Evolutionary conservation across 2,888 invertebrate species (phyloP).

Genomic region (Blastobasis lacticolella): DNA sequence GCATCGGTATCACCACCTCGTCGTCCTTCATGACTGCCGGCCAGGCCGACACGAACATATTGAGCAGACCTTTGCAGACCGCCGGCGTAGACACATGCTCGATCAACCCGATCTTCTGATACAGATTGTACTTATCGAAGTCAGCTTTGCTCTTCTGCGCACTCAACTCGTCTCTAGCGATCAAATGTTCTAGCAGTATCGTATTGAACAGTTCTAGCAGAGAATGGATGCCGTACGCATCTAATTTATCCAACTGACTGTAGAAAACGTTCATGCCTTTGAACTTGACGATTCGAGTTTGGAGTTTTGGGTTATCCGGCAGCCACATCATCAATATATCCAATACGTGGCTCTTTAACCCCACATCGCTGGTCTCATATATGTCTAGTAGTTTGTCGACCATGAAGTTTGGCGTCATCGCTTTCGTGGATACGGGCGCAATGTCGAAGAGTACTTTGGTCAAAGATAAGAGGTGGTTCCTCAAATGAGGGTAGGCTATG

Average conservation of each 20-base stretch:
- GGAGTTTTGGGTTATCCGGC: conserved; percentile 45
- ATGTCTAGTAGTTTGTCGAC: conserved; percentile 45
- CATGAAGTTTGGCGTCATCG: conserved; percentile 32
- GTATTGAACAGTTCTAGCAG: conserved; percentile 47
- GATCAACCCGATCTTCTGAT: conserved; percentile 47
- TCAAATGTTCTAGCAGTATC: conserved; percentile 48
- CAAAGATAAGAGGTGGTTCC: conserved; percentile 29
- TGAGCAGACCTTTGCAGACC: conserved; percentile 45
- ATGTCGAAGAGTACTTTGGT: conserved; percentile 37
- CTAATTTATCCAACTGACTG: conserved; percentile 38
- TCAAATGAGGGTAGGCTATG: conserved; percentile 24
- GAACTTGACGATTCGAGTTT: conserved; percentile 48
- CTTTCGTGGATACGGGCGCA: conserved; percentile 30
- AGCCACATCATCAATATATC: conserved; percentile 47
- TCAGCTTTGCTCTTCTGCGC: conserved; percentile 23
- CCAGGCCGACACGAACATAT: conserved; percentile 34
- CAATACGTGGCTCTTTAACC: conserved; percentile 38
- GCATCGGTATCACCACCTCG: conserved; percentile 25
- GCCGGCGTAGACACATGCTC: conserved; percentile 38
- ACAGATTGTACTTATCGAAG: conserved; percentile 28
- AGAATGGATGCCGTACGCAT: conserved; percentile 27
- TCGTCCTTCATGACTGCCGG: conserved; percentile 22
- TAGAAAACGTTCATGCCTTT: conserved; percentile 55
- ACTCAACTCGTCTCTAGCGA: conserved; percentile 21
- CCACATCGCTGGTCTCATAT: conserved; percentile 39